Conservation (phyloP, 30 jellyfish, hydroid and myxozoan species). For the Cassiopea xamachana region DNA sequence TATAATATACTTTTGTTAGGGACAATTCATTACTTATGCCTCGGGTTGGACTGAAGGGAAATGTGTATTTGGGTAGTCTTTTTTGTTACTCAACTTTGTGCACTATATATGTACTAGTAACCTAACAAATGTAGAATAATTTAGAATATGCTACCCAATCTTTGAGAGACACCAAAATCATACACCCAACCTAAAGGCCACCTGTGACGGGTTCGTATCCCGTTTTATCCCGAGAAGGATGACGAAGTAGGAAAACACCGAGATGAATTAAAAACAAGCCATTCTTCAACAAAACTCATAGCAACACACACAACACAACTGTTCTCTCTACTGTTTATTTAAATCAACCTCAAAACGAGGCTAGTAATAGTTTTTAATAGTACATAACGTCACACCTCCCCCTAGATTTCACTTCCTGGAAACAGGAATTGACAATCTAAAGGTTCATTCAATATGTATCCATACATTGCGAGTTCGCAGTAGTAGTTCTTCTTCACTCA, state of each 20-base stretch:
- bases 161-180: too few relatives aligned
- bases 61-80: too few relatives aligned
- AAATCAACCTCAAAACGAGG: not conserved
- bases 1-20: too few relatives aligned
- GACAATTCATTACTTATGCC: too few relatives aligned
- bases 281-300: not conserved
- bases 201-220: not conserved
- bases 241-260: not conserved
- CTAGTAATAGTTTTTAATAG: not conserved
- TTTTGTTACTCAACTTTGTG: too few relatives aligned
- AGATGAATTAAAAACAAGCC: not conserved
- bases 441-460: not conserved
- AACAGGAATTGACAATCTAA: constrained; percentile 6
- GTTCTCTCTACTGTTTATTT: not conserved
- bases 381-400: constrained; percentile 12
- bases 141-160: too few relatives aligned
- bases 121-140: too few relatives aligned
- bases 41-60: too few relatives aligned
- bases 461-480: not conserved
- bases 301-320: not conserved
- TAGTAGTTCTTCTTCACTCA: not conserved
- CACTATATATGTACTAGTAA: too few relatives aligned
- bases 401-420: constrained; percentile 14
- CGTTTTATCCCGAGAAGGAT: not conserved
- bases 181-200: too few relatives aligned